Evolutionary conservation across 2,888 invertebrate species (phyloP).

Genomic region (Uropetala carovei): DNA sequence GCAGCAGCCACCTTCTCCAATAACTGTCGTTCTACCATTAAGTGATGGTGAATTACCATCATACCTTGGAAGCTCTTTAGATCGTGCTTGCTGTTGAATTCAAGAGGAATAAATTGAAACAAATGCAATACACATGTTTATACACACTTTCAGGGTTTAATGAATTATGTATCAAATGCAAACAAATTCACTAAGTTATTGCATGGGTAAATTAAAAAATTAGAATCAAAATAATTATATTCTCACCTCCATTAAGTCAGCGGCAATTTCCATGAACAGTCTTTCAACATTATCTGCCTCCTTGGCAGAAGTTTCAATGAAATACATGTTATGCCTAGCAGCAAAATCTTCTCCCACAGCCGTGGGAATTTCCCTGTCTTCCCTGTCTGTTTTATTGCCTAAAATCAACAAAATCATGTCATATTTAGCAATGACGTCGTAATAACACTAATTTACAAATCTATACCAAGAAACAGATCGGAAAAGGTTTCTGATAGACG

Average conservation of each 20-base stretch:
- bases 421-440: neutral
- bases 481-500: neutral
- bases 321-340: constrained; percentile 97
- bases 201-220: constrained; percentile 38
- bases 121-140: neutral
- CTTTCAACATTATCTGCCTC: constrained; percentile 98
- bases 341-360: constrained; percentile 98
- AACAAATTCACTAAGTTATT: neutral
- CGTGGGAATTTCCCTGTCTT: constrained; percentile 95
- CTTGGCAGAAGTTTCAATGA: constrained; percentile 98
- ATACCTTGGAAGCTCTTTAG: constrained; percentile 87
- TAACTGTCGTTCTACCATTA: constrained; percentile 84
- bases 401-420: constrained; percentile 67
- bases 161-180: neutral
- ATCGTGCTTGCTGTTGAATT: constrained; percentile 85
- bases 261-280: constrained; percentile 97
- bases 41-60: constrained; percentile 84
- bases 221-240: constrained; percentile 53
- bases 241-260: constrained; percentile 89
- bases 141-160: neutral
- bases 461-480: neutral
- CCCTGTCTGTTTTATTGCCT: constrained; percentile 98
- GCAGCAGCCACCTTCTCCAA: constrained; percentile 82
- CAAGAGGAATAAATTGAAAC: constrained; percentile 1
- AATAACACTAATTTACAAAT: neutral